phyloP scores from a whole-genome alignment of 1,140 invertebrate genomes.

The Zaprionus taronus region DNA sequence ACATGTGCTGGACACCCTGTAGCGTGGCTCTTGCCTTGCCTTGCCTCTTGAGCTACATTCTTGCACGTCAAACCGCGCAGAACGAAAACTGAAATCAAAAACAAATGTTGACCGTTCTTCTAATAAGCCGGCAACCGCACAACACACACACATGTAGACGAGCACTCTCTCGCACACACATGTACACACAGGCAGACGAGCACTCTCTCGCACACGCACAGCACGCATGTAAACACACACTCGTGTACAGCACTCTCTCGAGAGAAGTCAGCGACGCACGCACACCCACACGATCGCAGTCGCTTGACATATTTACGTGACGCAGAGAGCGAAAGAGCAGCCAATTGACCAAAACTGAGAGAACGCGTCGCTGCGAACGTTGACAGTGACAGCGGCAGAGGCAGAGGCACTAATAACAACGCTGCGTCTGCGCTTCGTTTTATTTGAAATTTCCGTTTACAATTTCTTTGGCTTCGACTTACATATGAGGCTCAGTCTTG shows the following conservation, averaged over 20 bases:
- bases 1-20: slow-evolving; percentile 56
- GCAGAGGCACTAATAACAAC: not conserved
- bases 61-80: slow-evolving; percentile 56
- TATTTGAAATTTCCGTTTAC: slow-evolving; percentile 73
- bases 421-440: slow-evolving; percentile 61
- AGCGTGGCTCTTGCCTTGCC: slow-evolving; percentile 18
- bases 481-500: slow-evolving; percentile 11
- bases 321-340: slow-evolving; percentile 28
- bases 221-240: not conserved
- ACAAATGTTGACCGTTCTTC: slow-evolving; percentile 65
- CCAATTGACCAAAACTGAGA: slow-evolving; percentile 45
- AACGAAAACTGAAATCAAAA: slow-evolving; percentile 54
- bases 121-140: slow-evolving; percentile 52
- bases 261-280: slow-evolving; percentile 34
- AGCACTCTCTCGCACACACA: not conserved
- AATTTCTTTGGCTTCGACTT: slow-evolving; percentile 53
- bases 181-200: not conserved
- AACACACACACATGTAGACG: slow-evolving; percentile 13
- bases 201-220: not conserved
- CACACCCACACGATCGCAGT: slow-evolving; percentile 54
- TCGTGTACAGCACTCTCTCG: slow-evolving; percentile 5
- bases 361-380: slow-evolving; percentile 20
- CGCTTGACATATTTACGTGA: slow-evolving; percentile 74
- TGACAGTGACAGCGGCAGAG: slow-evolving; percentile 16
- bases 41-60: slow-evolving; percentile 53